Percentiles rank a stretch among this genome's conserved stretches.
These are phyloP conservation scores for Erethizon dorsatum DNA, from an alignment of 2,797 vertebrate species.

Conservation along the genomic window DNA sequence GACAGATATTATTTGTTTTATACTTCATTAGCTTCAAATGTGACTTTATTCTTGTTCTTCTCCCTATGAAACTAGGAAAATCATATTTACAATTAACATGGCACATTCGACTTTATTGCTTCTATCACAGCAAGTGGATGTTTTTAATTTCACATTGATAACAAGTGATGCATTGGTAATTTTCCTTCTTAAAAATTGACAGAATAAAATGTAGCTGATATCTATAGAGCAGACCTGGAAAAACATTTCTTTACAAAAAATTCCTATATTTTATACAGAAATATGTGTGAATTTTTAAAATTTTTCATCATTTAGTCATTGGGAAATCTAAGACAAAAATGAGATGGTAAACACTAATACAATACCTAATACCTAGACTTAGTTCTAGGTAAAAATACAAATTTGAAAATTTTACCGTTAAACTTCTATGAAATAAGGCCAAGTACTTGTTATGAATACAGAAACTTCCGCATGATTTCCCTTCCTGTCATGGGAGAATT, in stretches of 20 bases:
- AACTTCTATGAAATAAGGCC: constrained; percentile 24
- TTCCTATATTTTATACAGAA: background rate
- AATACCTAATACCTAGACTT: background rate
- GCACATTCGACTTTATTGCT: background rate
- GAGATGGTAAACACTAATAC: background rate
- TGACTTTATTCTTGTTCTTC: constrained; percentile 27
- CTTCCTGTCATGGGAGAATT: background rate
- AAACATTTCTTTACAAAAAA: constrained; percentile 5
- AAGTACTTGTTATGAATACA: background rate
- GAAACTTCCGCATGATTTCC: background rate
- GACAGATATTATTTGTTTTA: background rate
- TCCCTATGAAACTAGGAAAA: background rate
- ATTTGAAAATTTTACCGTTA: background rate
- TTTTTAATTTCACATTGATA: constrained; percentile 31
- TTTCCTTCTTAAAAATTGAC: constrained; percentile 2
- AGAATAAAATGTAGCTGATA: constrained; percentile 24
- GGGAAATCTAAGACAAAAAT: constrained; percentile 33
- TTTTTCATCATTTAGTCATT: background rate
- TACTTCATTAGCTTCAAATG: background rate
- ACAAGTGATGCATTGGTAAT: constrained; percentile 20
- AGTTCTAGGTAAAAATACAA: constrained; percentile 30
- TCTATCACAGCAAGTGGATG: constrained; percentile 28
- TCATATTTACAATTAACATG: constrained; percentile 19
- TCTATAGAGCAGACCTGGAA: constrained; percentile 21
- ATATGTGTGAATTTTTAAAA: background rate